A percentile compares a stretch with the other conserved stretches of the same genome.
Evolutionary conservation across 2,888 invertebrate genomes (phyloP).

Genomic region (Baccha elongata): DNA sequence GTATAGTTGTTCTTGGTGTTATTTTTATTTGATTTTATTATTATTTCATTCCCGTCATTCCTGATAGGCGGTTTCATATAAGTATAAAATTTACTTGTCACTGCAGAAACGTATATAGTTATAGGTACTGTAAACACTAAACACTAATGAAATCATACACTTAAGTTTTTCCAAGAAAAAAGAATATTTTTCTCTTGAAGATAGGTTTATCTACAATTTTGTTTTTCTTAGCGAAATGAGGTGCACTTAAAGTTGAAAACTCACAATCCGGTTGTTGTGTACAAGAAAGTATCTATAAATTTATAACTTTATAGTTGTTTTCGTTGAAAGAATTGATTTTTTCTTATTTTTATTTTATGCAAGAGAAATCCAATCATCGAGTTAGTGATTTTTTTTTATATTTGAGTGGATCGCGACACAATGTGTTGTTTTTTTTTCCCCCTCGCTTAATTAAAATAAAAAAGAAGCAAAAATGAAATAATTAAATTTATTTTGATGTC

Average conservation of each 20-base stretch:
- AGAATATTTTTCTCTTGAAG: background rate
- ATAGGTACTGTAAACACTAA: slow-evolving; percentile 27
- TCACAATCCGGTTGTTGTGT: slow-evolving; percentile 34
- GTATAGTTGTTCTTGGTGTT: slow-evolving; percentile 1
- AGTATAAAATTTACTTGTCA: slow-evolving; percentile 49
- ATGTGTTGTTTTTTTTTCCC: slow-evolving; percentile 13
- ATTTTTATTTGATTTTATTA: slow-evolving; percentile 9
- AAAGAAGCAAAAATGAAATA: slow-evolving; percentile 50
- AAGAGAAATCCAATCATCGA: slow-evolving; percentile 31
- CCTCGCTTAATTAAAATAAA: slow-evolving; percentile 46
- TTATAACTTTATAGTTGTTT: slow-evolving; percentile 14
- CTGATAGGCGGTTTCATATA: slow-evolving; percentile 25
- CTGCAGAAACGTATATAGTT: slow-evolving; percentile 29
- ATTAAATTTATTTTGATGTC: slow-evolving; percentile 49
- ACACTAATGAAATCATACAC: slow-evolving; percentile 45
- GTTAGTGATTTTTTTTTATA: slow-evolving; percentile 16
- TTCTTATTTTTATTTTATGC: slow-evolving; percentile 11
- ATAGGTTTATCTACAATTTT: background rate
- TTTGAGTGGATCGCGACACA: slow-evolving; percentile 18
- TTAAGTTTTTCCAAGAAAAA: slow-evolving; percentile 49
- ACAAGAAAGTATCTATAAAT: slow-evolving; percentile 20
- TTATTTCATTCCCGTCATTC: slow-evolving; percentile 60
- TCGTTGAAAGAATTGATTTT: slow-evolving; percentile 27
- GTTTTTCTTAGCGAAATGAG: slow-evolving; percentile 21
- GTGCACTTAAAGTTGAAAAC: slow-evolving; percentile 40